Base-by-base conservation (phyloP, 2,888 invertebrate genomes). In the Zygothrica quintamaculata region DNA sequence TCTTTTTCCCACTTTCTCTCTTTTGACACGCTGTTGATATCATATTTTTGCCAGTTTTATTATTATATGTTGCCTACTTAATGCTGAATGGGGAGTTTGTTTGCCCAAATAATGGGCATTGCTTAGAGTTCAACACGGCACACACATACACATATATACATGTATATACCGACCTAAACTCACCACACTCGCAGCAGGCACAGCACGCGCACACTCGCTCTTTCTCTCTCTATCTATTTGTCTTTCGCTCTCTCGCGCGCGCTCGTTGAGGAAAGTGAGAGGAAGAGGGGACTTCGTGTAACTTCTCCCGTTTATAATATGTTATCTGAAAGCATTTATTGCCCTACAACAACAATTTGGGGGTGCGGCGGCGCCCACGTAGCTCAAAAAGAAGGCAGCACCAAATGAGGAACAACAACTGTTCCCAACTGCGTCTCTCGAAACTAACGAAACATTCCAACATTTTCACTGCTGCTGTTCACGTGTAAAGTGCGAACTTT, bases 1-100 rank as follows among this genome's bases (percentile, higher is more conserved):
- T 25, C 47, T 52, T 44, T 53, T 46, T 29, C 29, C 29, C 9
- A 8, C 39, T 16, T 18, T 59, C 66, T 70, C 62, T 59, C 66
- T 70, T 60, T 65, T 67, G 62, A 78, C 85, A 85, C 85, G 85
- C 85, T 85, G 85, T 85, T 85, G 85, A 85, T 85, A 85, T 85
- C 85, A 87, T 85, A 87, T 84, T 85, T 87, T 87, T 73, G 78
- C 73, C 67, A 75, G 70, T 79, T 77, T 70, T 85, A 82, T 75
- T 85, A 79, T 82, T 85, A 75, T 78, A 72, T 67, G 79, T 76
- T 65, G 71, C 67, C 71, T 71, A 43, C 74, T 71, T 52, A 65
- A 33, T 55, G 31, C 15, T 43, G 9, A 5, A 29, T 37, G 50
- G 7, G 25, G 43, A 31, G n/a, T 12, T 37, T 18, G 25, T 22